A percentile compares a stretch with the other conserved stretches of the same genome.
phyloP scores from a whole-genome alignment of 2,113 vertebrate species.

The Sapayoa aenigma region DNA sequence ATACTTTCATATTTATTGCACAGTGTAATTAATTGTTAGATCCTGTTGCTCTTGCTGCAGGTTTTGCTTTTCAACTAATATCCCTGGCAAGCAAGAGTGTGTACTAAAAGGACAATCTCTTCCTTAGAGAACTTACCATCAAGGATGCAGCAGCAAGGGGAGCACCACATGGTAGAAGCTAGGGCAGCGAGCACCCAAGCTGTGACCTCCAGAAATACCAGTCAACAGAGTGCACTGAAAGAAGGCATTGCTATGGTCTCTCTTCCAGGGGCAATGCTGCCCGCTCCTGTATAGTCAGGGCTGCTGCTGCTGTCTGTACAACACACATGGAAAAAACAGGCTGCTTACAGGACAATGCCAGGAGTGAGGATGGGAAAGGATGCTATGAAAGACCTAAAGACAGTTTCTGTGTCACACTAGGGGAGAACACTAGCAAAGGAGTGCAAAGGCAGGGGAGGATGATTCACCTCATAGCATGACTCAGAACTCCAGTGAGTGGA shows the following conservation, averaged over 20 bases:
- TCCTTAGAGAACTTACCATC: neutral
- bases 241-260: neutral
- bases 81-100: neutral
- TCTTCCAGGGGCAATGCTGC: neutral
- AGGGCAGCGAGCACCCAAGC: neutral
- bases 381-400: neutral
- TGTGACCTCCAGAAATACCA: neutral
- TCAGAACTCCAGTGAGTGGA: neutral
- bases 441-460: neutral
- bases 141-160: neutral
- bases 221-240: neutral
- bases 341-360: accelerated
- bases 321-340: accelerated
- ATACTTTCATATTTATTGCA: neutral
- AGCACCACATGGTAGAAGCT: accelerated
- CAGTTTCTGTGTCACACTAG: neutral
- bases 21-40: neutral
- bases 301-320: neutral
- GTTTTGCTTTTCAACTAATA: neutral
- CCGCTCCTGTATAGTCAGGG: accelerated
- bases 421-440: neutral
- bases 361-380: neutral
- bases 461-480: accelerated
- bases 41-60: neutral
- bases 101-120: neutral